Conservation (phyloP, 2,113 vertebrate genomes). For the Acrocephalus kingi region DNA sequence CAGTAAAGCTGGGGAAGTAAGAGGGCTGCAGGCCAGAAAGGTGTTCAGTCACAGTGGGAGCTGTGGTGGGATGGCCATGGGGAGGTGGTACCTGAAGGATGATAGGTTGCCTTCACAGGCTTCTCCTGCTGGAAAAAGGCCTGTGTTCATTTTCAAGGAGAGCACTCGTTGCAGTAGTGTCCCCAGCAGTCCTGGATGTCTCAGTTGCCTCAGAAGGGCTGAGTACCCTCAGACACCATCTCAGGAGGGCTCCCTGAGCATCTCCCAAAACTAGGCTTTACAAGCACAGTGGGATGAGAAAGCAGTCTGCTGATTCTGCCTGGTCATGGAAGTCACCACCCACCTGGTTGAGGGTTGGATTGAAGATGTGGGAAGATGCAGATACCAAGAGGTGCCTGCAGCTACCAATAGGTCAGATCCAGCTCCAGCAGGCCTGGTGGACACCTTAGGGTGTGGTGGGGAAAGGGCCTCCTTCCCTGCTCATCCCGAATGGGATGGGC, state of each 20-base stretch:
- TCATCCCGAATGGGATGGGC: not conserved
- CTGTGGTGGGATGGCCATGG: not conserved
- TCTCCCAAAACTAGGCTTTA: not conserved
- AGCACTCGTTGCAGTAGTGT: not conserved
- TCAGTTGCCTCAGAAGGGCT: not conserved
- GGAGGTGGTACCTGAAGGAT: not conserved
- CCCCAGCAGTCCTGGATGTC: not conserved
- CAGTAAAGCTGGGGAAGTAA: not conserved
- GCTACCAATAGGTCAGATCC: not conserved
- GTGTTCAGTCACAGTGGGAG: not conserved
- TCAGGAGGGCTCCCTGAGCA: not conserved
- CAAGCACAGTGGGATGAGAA: not conserved
- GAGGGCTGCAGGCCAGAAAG: not conserved
- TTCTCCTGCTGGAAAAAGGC: not conserved
- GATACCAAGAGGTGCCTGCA: not conserved
- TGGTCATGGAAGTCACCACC: not conserved
- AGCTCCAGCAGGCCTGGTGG: not conserved
- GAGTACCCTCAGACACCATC: not conserved
- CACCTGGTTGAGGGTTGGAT: not conserved
- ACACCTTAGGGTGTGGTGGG: not conserved
- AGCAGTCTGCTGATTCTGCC: fast-evolving
- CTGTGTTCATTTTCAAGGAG: not conserved
- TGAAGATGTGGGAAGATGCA: not conserved
- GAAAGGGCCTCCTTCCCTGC: not conserved
- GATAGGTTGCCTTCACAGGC: not conserved